Evolutionary conservation across 2,888 invertebrate species (phyloP).

Genomic region (Eueremaeus valkanovi): DNA sequence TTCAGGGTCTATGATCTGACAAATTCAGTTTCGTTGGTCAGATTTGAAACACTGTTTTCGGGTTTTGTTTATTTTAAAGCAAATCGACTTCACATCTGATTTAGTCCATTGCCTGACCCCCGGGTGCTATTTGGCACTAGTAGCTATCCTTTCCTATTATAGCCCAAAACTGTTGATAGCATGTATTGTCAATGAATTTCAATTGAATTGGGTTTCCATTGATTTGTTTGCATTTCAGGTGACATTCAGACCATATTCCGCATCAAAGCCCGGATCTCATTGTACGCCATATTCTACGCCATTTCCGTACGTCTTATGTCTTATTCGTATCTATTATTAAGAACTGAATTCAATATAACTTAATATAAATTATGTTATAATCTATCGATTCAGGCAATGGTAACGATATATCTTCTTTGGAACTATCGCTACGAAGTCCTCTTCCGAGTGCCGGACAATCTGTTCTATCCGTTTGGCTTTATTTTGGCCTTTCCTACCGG

Average conservation of each 20-base stretch:
- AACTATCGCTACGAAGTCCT: constrained; percentile 43
- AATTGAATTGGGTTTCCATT: no score
- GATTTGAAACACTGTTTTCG: no score
- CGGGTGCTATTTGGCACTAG: no score
- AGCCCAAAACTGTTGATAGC: not conserved
- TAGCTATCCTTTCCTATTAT: not conserved
- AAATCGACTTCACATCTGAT: no score
- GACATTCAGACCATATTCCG: constrained; percentile 42
- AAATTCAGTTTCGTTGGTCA: no score
- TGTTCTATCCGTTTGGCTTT: constrained; percentile 43
- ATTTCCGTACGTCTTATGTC: constrained; percentile 40
- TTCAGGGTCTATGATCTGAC: no score
- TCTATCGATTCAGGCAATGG: constrained; percentile 34
- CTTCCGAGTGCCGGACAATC: constrained; percentile 42
- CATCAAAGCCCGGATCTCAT: constrained; percentile 42
- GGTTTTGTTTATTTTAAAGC: no score
- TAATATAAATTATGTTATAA: not conserved
- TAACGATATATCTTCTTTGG: constrained; percentile 42
- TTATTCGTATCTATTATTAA: not conserved
- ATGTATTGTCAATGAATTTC: not conserved
- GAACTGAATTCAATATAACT: not conserved
- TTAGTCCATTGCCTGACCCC: no score
- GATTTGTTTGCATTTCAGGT: constrained; percentile 38
- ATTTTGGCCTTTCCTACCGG: constrained; percentile 45
- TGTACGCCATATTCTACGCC: constrained; percentile 42